Evolutionary conservation across 2,797 vertebrate species (phyloP).

Genomic region (Botia kubotai): DNA sequence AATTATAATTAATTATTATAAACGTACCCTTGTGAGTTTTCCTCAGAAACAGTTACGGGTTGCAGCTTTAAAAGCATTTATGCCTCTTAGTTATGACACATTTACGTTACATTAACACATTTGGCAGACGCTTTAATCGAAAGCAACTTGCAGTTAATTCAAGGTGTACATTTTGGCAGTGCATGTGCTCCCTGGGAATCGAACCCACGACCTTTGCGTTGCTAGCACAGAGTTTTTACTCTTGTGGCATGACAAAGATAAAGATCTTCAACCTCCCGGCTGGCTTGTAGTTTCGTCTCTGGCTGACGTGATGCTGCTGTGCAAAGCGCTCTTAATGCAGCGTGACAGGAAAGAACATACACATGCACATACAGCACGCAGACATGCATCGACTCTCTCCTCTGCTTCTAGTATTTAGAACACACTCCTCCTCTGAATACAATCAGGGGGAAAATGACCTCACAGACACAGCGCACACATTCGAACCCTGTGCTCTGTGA

Average conservation of each 20-base stretch:
- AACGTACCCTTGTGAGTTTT: too few species aligned
- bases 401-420: constrained; percentile 46
- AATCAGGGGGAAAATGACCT: neutral
- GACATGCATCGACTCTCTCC: constrained; percentile 31
- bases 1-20: too few species aligned
- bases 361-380: constrained; percentile 18
- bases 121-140: too few species aligned
- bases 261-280: neutral
- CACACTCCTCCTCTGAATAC: neutral
- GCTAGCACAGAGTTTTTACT: too few species aligned
- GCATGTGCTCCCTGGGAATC: too few species aligned
- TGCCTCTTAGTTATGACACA: too few species aligned
- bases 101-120: too few species aligned
- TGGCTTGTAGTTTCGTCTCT: constrained; percentile 4
- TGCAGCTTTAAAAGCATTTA: too few species aligned
- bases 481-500: constrained; percentile 51
- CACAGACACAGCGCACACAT: constrained; percentile 7
- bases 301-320: constrained; percentile 15
- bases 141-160: too few species aligned
- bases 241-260: constrained; percentile 32
- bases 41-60: too few species aligned
- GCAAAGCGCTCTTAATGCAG: constrained; percentile 18
- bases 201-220: too few species aligned
- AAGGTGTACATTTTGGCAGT: too few species aligned
- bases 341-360: neutral